Base-by-base conservation (phyloP, 30 jellyfish, hydroid and myxozoan species). In the Mastigias papua region DNA sequence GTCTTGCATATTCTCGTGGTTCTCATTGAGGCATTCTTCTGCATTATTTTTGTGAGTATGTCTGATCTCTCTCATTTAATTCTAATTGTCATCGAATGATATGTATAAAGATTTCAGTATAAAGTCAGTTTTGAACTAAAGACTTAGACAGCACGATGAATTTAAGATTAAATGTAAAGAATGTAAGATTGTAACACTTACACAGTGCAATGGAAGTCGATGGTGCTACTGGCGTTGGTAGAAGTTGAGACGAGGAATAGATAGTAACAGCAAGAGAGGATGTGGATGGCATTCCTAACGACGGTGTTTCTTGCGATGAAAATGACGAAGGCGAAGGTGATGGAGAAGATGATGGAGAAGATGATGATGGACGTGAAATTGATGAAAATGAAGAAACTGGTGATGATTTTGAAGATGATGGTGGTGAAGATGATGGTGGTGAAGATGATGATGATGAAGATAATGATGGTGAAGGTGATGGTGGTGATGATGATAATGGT, bases 401-500 rank as follows among this genome's bases (percentile, higher is more conserved):
- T 63, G 74, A 63, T 63, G 35, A 17, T 63, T 34, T 9, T 63
- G 74, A 63, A 9, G 74, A 63, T 63, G 74, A 63, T 63, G 74
- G 23, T 63, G 74, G 27, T 63, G 74, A 11, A 9, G 74, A 63
- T 63, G 74, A 63, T 63, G 74, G 23, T 63, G 46, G 37, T 63
- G 74, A 63, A 9, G 74, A 25, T 63, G 74, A 25, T 63, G 74
- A 63, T 22, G 46, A 19, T 63, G 74, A 63, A 9, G 35, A 63
- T 63, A 37, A 63, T 63, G 74, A 63, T 63, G 35, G 37, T 63
- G 74, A 63, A 2, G 74, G 27, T 63, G 74, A 25, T 63, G 74
- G 23, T 63, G 46, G 23, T 63, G 74, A 63, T 63, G 22, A 22
- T 22, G 74, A 25, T 63, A 37, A 11, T 27, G 67, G 17, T 63